Conservation (phyloP, 2,888 invertebrate species). For the Caenorhabditis japonica region DNA sequence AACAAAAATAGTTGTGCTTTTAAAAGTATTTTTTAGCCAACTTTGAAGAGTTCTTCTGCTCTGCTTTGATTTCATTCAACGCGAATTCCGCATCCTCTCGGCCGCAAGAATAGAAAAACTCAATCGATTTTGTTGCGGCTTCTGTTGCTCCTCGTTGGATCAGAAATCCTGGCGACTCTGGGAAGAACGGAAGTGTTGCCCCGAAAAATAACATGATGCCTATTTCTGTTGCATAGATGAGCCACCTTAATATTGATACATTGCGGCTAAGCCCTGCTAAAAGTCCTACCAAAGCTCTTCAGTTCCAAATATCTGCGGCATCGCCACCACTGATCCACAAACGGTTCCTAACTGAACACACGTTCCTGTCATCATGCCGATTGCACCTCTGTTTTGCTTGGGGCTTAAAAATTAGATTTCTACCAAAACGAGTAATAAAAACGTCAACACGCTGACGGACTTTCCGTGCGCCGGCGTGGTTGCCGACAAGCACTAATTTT, state of each 20-base stretch:
- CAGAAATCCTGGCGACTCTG: constrained; percentile 67
- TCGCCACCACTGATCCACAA: constrained; percentile 67
- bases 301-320: constrained; percentile 70
- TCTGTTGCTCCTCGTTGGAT: constrained; percentile 48
- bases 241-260: constrained; percentile 39
- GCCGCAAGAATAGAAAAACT: constrained; percentile 60
- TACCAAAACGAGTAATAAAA: constrained; percentile 19
- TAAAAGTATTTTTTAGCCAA: neutral
- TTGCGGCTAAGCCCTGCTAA: too few relatives aligned
- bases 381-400: constrained; percentile 66
- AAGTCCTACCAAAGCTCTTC: constrained; percentile 55
- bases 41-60: constrained; percentile 48
- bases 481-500: too few relatives aligned
- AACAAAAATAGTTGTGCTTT: neutral
- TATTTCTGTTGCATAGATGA: constrained; percentile 66
- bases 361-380: constrained; percentile 72
- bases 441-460: too few relatives aligned
- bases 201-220: constrained; percentile 58
- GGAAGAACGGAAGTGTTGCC: constrained; percentile 55
- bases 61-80: constrained; percentile 55
- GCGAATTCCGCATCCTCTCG: constrained; percentile 35
- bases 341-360: constrained; percentile 69
- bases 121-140: constrained; percentile 58
- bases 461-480: too few relatives aligned
- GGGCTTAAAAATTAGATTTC: constrained; percentile 60